Evolutionary conservation across 53 echinoderm and acorn worm genomes (phyloP), one percentile per base, ranked within the genome.

Genomic region (Temnopleurus reevesii): DNA sequence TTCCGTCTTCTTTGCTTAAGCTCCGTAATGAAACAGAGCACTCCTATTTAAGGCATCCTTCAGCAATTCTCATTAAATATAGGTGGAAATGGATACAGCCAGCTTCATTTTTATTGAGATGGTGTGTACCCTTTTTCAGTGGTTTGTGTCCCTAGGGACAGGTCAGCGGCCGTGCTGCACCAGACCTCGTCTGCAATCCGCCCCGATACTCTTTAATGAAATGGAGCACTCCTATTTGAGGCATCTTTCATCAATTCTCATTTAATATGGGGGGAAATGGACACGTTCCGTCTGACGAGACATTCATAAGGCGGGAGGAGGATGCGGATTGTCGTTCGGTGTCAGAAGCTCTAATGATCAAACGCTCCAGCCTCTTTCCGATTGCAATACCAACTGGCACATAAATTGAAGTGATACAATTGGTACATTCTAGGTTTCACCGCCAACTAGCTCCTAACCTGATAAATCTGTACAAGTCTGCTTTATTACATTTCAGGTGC

Each of bases 221-320:
- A 41, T n/a, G 15, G 71, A 71, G 21, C 13, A 6, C 71, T 71
- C 41, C 23, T 41, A 71, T 36, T 71, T 71, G 19, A 38, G 71
- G 41, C 71, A 41, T 71, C 71, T 71, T 71, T 71, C 38, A 71
- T 71, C 71, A 71, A 19, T 71, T 71, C 71, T 71, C 71, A 71
- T 71, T 71, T 38, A 71, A 36, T 41, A 71, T 71, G 71, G 41
- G 71, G 41, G 71, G 71, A 71, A 71, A 71, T 71, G 41, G 41
- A 71, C 71, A 71, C 38, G 71, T 38, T 41, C 71, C 41, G 10
- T 71, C 41, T 71, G 71, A 41, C 41, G 41, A 15, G 41, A 21
- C 71, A 71, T 71, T 71, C 41, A 21, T 71, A 71, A 41, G 6
- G 21, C 36, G 24, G 41, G 41, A 34, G 21, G n/a, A 41, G 21